Percentiles rank a stretch among this genome's conserved stretches.
Conservation (phyloP, 1,140 invertebrate genomes). For the Varroa destructor region DNA sequence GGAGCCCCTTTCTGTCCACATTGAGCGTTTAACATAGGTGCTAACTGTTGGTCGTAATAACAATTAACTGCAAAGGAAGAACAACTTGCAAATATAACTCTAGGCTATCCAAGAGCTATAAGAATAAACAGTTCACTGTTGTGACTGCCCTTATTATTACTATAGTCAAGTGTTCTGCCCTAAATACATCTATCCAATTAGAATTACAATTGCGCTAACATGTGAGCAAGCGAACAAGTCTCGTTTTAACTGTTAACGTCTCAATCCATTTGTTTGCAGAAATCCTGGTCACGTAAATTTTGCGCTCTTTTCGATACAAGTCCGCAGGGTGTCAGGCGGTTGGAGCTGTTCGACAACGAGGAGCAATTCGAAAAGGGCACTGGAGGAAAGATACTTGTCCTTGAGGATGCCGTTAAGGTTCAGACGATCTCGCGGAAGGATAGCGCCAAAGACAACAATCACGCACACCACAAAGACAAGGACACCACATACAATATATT, state of each 20-base stretch:
- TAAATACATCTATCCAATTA: no score
- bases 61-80: no score
- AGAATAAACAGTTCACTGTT: no score
- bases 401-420: slow-evolving; percentile 20
- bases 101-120: no score
- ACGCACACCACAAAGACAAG: neutral
- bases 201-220: no score
- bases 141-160: no score
- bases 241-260: neutral
- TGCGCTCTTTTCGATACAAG: slow-evolving; percentile 11
- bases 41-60: no score
- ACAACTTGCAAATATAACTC: no score
- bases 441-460: slow-evolving; percentile 1
- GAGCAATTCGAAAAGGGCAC: slow-evolving; percentile 17
- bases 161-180: no score
- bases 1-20: no score
- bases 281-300: slow-evolving; percentile 18
- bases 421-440: neutral
- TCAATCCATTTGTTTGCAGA: slow-evolving; percentile 2
- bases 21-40: no score
- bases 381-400: slow-evolving; percentile 12
- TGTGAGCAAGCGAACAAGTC: no score
- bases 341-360: slow-evolving; percentile 23
- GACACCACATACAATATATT: neutral
- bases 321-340: slow-evolving; percentile 6